Evolutionary conservation across 1,140 invertebrate genomes (phyloP), one percentile per base, ranked within the genome.

Genomic region (Danaus plexippus): DNA sequence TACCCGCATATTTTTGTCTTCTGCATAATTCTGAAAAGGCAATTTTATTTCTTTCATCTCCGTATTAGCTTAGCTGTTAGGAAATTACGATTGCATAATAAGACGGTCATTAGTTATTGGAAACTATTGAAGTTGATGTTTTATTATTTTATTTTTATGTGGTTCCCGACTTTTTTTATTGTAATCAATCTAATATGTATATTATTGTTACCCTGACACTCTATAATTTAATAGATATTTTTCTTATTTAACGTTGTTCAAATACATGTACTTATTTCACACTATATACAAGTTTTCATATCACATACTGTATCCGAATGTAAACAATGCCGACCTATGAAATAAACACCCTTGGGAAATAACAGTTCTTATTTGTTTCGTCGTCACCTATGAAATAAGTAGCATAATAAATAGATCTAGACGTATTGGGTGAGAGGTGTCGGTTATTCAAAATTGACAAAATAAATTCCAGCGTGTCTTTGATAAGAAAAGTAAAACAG

Each of bases 341-440:
- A 59, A 60, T 55, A 52, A 15, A 12, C 51, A 13, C 66, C 45
- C 66, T 5, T 22, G 66, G 66, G 66, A 68, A 68, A 68, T 68
- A 65, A 68, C 47, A 54, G 55, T 57, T 61, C 58, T 57, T 63
- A 58, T 63, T 65, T 61, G 59, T 61, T 61, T 42, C 52, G 48
- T 50, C 48, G 40, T 43, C 60, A 62, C 47, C 60, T 57, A 43
- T 51, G 55, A 61, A 57, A 57, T 50, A 62, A 57, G 47, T 40
- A 41, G 46, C 40, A 54, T 47, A 53, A 62, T 46, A 54, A 57
- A 59, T 47, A 55, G 46, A 47, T 46, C 43, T 40, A 32, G 22
- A 32, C 22, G 22, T 32, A 32, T 32, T 32, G 22, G 22, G 22
- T 32, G 2, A 32, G 22, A 32, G 22, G 22, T 32, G 22, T 32